Percentiles rank a stretch among this genome's conserved stretches.
phyloP scores from a whole-genome alignment of 1,140 invertebrate species.

The Harlomillsia oculata region DNA sequence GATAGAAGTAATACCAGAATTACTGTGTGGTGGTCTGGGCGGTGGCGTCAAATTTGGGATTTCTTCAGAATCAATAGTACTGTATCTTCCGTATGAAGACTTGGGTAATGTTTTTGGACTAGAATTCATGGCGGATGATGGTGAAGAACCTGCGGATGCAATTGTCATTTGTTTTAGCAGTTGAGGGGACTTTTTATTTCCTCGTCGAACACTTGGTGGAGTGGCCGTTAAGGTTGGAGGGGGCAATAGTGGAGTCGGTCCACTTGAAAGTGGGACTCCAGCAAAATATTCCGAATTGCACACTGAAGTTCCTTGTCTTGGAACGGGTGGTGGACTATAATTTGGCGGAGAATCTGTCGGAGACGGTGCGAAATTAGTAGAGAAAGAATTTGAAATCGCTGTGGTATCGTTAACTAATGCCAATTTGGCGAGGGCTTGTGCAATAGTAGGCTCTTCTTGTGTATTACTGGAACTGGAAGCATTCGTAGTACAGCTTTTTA shows the following conservation, averaged over 20 bases:
- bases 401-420: constrained; percentile 1
- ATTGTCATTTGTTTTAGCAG: constrained; percentile 35
- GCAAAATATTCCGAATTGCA: constrained; percentile 30
- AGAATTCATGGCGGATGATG: constrained; percentile 1
- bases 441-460: not conserved
- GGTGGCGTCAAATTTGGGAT: constrained; percentile 34
- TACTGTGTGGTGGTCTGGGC: constrained; percentile 30
- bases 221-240: constrained; percentile 13
- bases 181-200: constrained; percentile 33
- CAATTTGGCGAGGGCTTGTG: no score
- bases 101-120: constrained; percentile 33
- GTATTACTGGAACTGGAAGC: not conserved
- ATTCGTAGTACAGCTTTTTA: no score
- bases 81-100: constrained; percentile 16
- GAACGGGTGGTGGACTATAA: constrained; percentile 29
- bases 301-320: constrained; percentile 10
- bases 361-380: constrained; percentile 22
- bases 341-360: constrained; percentile 29
- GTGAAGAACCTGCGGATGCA: constrained; percentile 4
- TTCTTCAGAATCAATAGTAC: constrained; percentile 13
- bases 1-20: constrained; percentile 12
- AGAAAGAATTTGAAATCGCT: constrained; percentile 27
- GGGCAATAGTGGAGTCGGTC: constrained; percentile 8
- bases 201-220: constrained; percentile 3
- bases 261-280: not conserved